Conservation (phyloP, 1,140 invertebrate genomes). For the Eueides isabella region DNA sequence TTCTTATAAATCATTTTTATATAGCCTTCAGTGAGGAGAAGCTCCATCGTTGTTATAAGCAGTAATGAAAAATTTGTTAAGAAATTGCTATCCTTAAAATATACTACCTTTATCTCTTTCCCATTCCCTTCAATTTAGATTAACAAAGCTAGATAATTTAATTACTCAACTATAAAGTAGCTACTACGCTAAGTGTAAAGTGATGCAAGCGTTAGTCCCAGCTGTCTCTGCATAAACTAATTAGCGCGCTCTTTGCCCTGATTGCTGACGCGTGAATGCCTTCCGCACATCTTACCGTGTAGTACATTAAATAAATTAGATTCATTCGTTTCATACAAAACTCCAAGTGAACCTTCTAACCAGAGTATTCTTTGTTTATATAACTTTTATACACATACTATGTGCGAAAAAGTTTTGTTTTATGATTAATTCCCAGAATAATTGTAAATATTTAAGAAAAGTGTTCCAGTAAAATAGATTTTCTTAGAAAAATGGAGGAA, state of each 20-base stretch:
- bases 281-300: slow-evolving; percentile 10
- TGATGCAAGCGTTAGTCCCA: slow-evolving; percentile 10
- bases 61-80: no score
- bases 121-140: not conserved
- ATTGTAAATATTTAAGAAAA: no score
- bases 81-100: not conserved
- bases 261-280: slow-evolving; percentile 15
- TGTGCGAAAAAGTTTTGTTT: no score
- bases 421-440: no score
- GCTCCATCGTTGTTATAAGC: no score
- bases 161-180: slow-evolving; percentile 5
- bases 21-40: no score
- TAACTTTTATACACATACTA: not conserved
- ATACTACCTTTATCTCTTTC: not conserved
- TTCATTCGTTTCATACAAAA: not conserved
- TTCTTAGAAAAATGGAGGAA: no score
- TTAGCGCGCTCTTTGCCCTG: slow-evolving; percentile 11
- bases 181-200: not conserved
- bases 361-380: not conserved
- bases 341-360: not conserved
- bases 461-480: no score
- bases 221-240: slow-evolving; percentile 15
- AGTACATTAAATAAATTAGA: slow-evolving; percentile 8
- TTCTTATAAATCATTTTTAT: no score
- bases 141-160: not conserved